Conservation (phyloP, 2,113 vertebrate genomes). For the Laticauda laticaudata region DNA sequence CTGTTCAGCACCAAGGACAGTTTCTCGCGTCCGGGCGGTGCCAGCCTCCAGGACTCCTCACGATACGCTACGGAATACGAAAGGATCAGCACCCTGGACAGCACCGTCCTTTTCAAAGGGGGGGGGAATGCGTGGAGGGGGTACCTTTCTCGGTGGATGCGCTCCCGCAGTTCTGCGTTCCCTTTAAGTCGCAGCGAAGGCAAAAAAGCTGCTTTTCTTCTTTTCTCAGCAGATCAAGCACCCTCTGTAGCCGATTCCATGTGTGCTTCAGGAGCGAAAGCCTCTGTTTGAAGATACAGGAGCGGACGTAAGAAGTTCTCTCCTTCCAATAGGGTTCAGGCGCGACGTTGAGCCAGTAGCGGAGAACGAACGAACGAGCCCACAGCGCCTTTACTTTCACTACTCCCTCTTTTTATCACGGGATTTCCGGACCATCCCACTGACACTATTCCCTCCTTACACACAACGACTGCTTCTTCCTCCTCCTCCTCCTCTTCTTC, state of each 20-base stretch:
- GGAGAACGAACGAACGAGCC: neutral
- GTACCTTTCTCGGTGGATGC: conserved; percentile 27
- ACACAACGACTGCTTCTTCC: conserved; percentile 36
- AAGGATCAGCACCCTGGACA: conserved; percentile 12
- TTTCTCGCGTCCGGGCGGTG: neutral
- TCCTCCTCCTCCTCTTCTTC: conserved; percentile 24
- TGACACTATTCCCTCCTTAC: conserved; percentile 47
- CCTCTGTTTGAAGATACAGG: neutral
- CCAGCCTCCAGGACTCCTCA: too few relatives aligned
- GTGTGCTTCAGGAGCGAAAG: conserved; percentile 25
- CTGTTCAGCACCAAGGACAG: conserved; percentile 30
- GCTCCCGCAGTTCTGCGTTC: conserved; percentile 9
- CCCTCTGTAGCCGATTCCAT: conserved; percentile 40
- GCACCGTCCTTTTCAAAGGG: neutral
- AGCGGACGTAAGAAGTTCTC: conserved; percentile 8
- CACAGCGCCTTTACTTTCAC: conserved; percentile 28
- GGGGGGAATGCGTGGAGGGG: too few relatives aligned
- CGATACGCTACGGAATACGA: neutral
- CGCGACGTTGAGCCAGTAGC: conserved; percentile 12
- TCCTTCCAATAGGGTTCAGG: neutral
- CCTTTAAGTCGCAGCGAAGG: neutral
- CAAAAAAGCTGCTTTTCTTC: neutral
- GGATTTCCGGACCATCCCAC: conserved; percentile 69
- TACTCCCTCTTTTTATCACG: conserved; percentile 63
- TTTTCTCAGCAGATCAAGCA: conserved; percentile 22